Evolutionary conservation across 1,140 invertebrate species (phyloP).

Genomic region (Drosophila ironensis): DNA sequence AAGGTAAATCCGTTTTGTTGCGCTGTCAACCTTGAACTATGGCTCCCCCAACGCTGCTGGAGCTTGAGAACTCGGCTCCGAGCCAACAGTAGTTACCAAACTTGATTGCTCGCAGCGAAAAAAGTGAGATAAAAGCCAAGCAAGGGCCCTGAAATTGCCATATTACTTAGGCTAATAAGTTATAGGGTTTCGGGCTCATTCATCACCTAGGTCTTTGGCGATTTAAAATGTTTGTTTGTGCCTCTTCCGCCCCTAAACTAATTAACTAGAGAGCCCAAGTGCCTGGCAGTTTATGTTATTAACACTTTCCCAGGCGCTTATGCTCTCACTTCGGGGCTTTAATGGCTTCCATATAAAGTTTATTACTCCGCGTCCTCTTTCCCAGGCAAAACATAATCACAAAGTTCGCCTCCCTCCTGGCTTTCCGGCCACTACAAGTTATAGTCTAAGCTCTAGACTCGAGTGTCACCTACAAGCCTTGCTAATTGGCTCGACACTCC

Average conservation of each 20-base stretch:
- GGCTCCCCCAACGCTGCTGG: neutral
- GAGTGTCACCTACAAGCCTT: neutral
- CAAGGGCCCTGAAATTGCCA: neutral
- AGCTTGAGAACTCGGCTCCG: conserved; percentile 14
- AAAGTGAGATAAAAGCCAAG: neutral
- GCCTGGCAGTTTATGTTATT: conserved; percentile 9
- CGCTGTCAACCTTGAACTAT: conserved; percentile 27
- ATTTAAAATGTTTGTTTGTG: no score
- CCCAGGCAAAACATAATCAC: neutral
- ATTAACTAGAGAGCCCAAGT: conserved; percentile 4
- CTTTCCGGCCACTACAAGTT: conserved; percentile 17
- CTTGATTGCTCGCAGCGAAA: no score
- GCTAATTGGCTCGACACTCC: conserved; percentile 27
- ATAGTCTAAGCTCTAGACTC: neutral
- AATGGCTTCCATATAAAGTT: conserved; percentile 27
- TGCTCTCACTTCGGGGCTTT: conserved; percentile 3
- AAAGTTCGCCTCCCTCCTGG: neutral
- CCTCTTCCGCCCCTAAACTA: neutral
- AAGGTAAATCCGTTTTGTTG: conserved; percentile 6
- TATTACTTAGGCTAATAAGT: neutral
- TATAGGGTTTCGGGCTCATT: neutral
- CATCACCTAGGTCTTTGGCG: no score
- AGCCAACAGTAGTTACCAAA: conserved; percentile 5
- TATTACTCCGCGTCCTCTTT: conserved; percentile 10
- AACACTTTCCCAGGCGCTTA: conserved; percentile 30